Percentiles rank a stretch among this genome's conserved stretches.
Evolutionary conservation across 2,888 invertebrate species (phyloP).

Genomic region (Theristus sp.): DNA sequence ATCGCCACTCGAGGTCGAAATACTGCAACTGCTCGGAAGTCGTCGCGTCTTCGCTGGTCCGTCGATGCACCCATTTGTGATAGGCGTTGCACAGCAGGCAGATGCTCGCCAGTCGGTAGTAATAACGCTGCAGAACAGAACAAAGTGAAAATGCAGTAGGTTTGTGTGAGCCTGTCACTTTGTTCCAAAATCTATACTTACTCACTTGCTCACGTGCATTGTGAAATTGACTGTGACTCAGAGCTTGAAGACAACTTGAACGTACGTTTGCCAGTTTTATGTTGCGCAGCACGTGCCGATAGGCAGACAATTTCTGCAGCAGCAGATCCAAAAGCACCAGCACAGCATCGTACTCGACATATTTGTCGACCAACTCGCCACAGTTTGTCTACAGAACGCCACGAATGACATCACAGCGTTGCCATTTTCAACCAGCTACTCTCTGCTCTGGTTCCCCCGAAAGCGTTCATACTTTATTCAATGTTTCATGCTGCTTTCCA

Average conservation of each 20-base stretch:
- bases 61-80: constrained; percentile 39
- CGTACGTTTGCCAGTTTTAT: no score
- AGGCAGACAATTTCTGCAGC: constrained; percentile 57
- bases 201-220: not conserved
- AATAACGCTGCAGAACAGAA: not conserved
- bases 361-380: constrained; percentile 59
- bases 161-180: not conserved
- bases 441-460: no score
- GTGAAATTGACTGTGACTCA: no score
- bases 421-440: not conserved
- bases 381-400: constrained; percentile 47
- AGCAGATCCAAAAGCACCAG: constrained; percentile 67
- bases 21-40: constrained; percentile 17
- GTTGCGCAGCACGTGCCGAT: constrained; percentile 65
- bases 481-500: no score
- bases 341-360: constrained; percentile 73
- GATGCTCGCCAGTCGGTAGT: constrained; percentile 44
- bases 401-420: no score
- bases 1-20: constrained; percentile 30
- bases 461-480: no score
- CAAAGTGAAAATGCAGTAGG: no score
- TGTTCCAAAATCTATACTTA: not conserved
- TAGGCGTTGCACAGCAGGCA: constrained; percentile 62
- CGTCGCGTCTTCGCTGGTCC: not conserved
- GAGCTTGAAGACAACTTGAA: no score